phyloP scores from a whole-genome alignment of 2,797 vertebrate genomes.

The Phrynocephalus vlangalii region DNA sequence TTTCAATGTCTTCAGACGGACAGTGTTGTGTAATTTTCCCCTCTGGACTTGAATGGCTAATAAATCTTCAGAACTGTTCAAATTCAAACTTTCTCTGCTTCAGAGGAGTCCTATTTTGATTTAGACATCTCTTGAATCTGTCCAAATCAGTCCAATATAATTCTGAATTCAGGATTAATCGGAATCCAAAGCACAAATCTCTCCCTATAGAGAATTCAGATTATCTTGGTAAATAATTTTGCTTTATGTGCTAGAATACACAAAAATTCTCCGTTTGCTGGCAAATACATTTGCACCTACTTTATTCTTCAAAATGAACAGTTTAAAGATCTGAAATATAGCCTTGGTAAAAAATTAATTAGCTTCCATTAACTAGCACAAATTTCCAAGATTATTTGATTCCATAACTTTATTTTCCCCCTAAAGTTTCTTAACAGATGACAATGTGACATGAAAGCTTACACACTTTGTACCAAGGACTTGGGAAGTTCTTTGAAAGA shows the following conservation, averaged over 20 bases:
- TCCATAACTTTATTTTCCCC: constrained; percentile 66
- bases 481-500: constrained; percentile 43
- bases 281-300: neutral
- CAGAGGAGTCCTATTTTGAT: too few species aligned
- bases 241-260: neutral
- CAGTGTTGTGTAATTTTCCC: too few species aligned
- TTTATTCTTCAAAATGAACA: neutral
- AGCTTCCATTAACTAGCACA: constrained; percentile 23
- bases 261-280: neutral
- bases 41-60: too few species aligned
- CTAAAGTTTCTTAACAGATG: constrained; percentile 64
- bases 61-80: too few species aligned
- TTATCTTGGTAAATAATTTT: neutral
- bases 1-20: too few species aligned
- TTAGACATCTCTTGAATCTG: too few species aligned
- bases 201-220: neutral
- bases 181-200: too few species aligned
- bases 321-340: neutral
- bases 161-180: too few species aligned
- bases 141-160: too few species aligned
- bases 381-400: constrained; percentile 34
- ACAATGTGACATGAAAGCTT: constrained; percentile 57
- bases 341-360: neutral
- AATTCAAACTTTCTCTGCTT: too few species aligned
- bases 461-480: constrained; percentile 49